Evolutionary conservation across 2,797 vertebrate species (phyloP).

Genomic region (Pangasius krempfi): DNA sequence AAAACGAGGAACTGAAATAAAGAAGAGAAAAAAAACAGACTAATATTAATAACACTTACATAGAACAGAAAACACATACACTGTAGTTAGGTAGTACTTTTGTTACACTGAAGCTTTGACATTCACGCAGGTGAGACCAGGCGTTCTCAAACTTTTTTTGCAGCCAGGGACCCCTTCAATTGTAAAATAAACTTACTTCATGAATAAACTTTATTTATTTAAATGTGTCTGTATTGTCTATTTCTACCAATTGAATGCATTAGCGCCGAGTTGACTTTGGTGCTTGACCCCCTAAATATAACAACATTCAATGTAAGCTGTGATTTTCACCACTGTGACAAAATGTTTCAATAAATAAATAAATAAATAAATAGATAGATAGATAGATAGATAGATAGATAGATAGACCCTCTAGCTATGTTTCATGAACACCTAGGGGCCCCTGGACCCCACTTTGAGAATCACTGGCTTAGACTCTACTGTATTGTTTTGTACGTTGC

Average conservation of each 20-base stretch:
- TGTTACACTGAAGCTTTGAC: not conserved
- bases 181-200: not conserved
- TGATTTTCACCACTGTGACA: not conserved
- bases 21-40: not conserved
- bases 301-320: not conserved
- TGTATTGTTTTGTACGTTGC: not conserved
- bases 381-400: too few species aligned
- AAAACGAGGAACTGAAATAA: constrained; percentile 82
- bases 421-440: too few species aligned
- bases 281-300: not conserved
- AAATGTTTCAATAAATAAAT: too few species aligned
- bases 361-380: too few species aligned
- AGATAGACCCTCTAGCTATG: too few species aligned
- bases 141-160: not conserved
- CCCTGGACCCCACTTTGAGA: too few species aligned
- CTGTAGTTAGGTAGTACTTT: not conserved
- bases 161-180: not conserved
- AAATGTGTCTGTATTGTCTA: not conserved
- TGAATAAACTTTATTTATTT: not conserved
- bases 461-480: too few species aligned
- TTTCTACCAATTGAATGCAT: not conserved
- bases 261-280: too few species aligned
- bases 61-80: not conserved
- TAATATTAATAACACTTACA: not conserved
- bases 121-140: not conserved